Evolutionary conservation across 2,797 vertebrate genomes (phyloP).

Genomic region (Parauchenoglanis ngamensis): DNA sequence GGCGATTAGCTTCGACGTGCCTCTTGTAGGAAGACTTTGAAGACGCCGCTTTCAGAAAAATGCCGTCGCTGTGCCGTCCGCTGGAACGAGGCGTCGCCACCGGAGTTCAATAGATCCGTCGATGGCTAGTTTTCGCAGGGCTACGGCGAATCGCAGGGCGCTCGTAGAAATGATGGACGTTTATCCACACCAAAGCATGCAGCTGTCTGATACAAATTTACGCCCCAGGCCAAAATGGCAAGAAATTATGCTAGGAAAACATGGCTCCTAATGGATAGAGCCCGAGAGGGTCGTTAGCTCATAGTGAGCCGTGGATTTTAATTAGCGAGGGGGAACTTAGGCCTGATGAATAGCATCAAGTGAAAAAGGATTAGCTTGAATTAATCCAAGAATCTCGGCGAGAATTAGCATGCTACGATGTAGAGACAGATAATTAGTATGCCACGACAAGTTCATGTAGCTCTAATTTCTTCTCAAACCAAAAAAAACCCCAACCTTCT

Average conservation of each 20-base stretch:
- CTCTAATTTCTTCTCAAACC: not conserved
- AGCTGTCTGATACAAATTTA: slow-evolving; percentile 55
- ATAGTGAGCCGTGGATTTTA: slow-evolving; percentile 51
- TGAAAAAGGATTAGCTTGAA: slow-evolving; percentile 22
- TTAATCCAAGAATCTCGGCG: not conserved
- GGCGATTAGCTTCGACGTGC: slow-evolving; percentile 40
- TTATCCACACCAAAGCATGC: slow-evolving; percentile 43
- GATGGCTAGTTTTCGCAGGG: slow-evolving; percentile 38
- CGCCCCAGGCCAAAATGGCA: slow-evolving; percentile 50
- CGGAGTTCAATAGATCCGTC: slow-evolving; percentile 47
- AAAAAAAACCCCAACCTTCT: no score
- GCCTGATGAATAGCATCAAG: slow-evolving; percentile 25
- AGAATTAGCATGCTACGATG: not conserved
- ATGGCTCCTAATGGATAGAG: slow-evolving; percentile 40
- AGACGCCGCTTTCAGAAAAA: slow-evolving; percentile 19
- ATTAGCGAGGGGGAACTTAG: slow-evolving; percentile 34
- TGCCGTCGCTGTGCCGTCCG: no score
- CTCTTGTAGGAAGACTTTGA: slow-evolving; percentile 32
- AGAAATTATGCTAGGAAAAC: slow-evolving; percentile 47
- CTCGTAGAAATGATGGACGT: slow-evolving; percentile 41
- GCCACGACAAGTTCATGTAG: not conserved
- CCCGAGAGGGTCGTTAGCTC: slow-evolving; percentile 52
- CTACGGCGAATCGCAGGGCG: slow-evolving; percentile 39
- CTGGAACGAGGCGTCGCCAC: not conserved
- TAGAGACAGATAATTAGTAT: not conserved